Evolutionary conservation across 30 jellyfish, hydroid and myxozoan genomes (phyloP).

Genomic region (Hydra vulgaris): DNA sequence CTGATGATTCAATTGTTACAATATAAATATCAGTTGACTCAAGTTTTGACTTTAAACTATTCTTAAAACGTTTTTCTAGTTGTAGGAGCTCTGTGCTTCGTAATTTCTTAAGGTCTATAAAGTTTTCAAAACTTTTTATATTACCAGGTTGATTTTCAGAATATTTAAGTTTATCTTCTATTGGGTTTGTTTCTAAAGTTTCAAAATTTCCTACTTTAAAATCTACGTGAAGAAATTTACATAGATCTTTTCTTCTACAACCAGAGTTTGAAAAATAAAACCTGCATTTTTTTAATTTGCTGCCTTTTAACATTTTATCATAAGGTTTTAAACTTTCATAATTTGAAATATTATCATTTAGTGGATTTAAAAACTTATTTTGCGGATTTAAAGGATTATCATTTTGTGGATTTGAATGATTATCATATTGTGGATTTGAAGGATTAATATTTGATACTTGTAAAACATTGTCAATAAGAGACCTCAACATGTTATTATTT

Average conservation of each 20-base stretch:
- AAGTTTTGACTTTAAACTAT: neutral
- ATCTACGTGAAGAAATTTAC: neutral
- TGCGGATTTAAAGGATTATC: too few species aligned
- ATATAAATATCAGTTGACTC: neutral
- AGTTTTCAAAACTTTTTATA: neutral
- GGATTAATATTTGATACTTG: too few species aligned
- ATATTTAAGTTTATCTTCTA: too few species aligned
- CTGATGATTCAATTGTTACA: slow-evolving; percentile 6
- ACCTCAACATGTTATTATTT: too few species aligned
- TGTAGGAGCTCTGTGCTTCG: slow-evolving; percentile 9
- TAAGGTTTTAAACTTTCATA: too few species aligned
- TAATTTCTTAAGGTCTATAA: neutral
- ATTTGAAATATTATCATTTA: too few species aligned
- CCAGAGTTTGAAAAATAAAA: neutral
- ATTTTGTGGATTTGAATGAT: too few species aligned
- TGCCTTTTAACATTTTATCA: neutral
- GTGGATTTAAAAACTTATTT: too few species aligned
- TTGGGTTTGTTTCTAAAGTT: neutral
- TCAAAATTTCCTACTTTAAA: neutral
- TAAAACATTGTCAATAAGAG: too few species aligned
- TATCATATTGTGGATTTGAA: too few species aligned
- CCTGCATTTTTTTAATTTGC: neutral
- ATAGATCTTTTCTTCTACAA: neutral
- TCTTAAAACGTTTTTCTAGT: slow-evolving; percentile 6
- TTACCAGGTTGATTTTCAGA: neutral